Evolutionary conservation across 2,888 invertebrate genomes (phyloP).

Genomic region (Antheraea yamamai): DNA sequence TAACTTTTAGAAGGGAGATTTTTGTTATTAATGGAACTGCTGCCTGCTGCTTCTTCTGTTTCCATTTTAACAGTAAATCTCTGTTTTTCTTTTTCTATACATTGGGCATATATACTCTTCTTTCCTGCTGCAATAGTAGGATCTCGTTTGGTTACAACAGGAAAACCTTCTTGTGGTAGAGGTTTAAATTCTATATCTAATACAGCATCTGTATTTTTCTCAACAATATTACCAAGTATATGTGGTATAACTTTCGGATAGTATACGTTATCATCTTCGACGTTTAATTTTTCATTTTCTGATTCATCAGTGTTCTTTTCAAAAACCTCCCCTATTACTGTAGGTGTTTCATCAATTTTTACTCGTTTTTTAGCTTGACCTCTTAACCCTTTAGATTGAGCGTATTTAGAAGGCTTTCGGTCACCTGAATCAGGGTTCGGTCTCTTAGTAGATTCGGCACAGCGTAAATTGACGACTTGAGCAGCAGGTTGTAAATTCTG

Average conservation of each 20-base stretch:
- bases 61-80: conserved; percentile 48
- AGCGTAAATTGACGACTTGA: conserved; percentile 76
- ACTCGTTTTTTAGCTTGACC: conserved; percentile 68
- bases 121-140: conserved; percentile 49
- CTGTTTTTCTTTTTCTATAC: conserved; percentile 48
- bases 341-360: conserved; percentile 42
- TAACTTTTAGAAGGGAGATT: conserved; percentile 68
- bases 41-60: conserved; percentile 44
- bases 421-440: conserved; percentile 33
- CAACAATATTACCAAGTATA: conserved; percentile 81
- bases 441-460: conserved; percentile 51
- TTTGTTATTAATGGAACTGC: conserved; percentile 27
- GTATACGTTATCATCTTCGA: conserved; percentile 70
- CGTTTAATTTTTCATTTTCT: conserved; percentile 28
- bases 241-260: conserved; percentile 70
- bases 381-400: conserved; percentile 62
- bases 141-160: conserved; percentile 69
- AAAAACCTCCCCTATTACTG: conserved; percentile 57
- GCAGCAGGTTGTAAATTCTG: conserved; percentile 84
- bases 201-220: conserved; percentile 62
- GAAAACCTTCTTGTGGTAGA: conserved; percentile 76
- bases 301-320: conserved; percentile 55
- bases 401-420: conserved; percentile 71
- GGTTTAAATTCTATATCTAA: conserved; percentile 42
- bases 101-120: conserved; percentile 78